phyloP scores from a whole-genome alignment of 2,888 invertebrate genomes.

The Teleogryllus oceanicus region DNA sequence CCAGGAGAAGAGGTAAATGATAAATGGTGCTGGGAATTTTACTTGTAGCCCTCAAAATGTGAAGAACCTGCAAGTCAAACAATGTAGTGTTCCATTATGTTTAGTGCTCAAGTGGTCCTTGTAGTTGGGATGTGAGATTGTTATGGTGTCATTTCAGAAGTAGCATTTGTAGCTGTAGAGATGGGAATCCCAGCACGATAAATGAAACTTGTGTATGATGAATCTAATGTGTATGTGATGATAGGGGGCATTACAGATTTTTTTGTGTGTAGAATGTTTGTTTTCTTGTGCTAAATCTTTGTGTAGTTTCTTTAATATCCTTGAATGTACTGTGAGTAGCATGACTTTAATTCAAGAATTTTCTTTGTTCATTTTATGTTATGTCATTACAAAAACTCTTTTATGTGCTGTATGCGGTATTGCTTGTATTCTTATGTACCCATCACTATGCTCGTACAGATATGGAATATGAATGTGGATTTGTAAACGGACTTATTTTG shows the following conservation, averaged over 20 bases:
- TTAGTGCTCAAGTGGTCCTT: neutral
- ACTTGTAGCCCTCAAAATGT: neutral
- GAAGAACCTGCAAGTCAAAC: neutral
- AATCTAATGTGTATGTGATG: neutral
- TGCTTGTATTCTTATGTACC: too few species aligned
- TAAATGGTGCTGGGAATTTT: neutral
- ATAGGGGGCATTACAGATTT: neutral
- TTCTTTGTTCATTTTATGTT: too few species aligned
- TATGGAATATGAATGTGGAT: too few species aligned
- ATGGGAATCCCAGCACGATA: neutral
- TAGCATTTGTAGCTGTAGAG: neutral
- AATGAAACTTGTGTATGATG: neutral
- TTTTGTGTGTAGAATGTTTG: slow-evolving; percentile 12
- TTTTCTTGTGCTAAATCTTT: neutral
- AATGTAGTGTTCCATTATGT: slow-evolving; percentile 12
- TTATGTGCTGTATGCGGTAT: too few species aligned
- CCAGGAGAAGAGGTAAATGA: slow-evolving; percentile 34
- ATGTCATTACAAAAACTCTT: too few species aligned
- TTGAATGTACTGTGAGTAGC: too few species aligned
- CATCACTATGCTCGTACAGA: too few species aligned
- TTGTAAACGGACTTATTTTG: too few species aligned
- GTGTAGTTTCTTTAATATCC: neutral
- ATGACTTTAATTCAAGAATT: too few species aligned
- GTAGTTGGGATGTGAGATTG: neutral
- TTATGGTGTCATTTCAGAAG: neutral